Percentiles rank a stretch among this genome's conserved stretches.
phyloP scores from a whole-genome alignment of 2,113 vertebrate species.

The Scophthalmus maximus region DNA sequence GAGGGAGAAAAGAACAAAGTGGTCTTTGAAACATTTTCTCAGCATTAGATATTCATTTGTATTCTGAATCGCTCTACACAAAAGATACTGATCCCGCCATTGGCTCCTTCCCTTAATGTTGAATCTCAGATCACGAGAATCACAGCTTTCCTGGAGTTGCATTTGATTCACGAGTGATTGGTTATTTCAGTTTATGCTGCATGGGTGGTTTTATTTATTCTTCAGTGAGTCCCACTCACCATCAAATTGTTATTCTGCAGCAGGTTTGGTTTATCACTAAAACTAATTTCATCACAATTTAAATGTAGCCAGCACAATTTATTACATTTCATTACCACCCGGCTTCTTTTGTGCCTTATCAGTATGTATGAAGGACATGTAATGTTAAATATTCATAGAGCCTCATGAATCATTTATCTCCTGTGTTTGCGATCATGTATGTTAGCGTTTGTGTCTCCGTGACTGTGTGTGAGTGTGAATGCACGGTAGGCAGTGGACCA shows the following conservation, averaged over 20 bases:
- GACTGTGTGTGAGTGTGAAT: not conserved
- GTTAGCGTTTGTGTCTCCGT: slow-evolving; percentile 9
- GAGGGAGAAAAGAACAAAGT: slow-evolving; percentile 14
- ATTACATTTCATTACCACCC: not conserved
- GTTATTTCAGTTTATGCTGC: slow-evolving; percentile 8
- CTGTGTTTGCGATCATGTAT: slow-evolving; percentile 36
- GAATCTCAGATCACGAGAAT: not conserved
- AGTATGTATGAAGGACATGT: not conserved
- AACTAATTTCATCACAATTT: not conserved
- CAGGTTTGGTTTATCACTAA: not conserved
- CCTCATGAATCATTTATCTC: slow-evolving; percentile 37
- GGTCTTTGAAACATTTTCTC: slow-evolving; percentile 8
- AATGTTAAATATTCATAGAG: slow-evolving; percentile 26
- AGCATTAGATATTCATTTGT: slow-evolving; percentile 36
- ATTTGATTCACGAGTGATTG: not conserved
- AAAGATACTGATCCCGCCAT: not conserved
- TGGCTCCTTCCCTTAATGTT: not conserved
- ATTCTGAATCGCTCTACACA: not conserved
- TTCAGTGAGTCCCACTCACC: not conserved
- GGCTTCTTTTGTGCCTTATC: not conserved
- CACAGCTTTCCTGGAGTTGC: not conserved
- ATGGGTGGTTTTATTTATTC: slow-evolving; percentile 18
- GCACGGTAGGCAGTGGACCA: not conserved
- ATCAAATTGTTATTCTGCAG: not conserved
- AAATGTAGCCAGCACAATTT: not conserved